Evolutionary conservation across 2,113 vertebrate genomes (phyloP), one percentile per base, ranked within the genome.

Genomic region (Spea multiplicata): DNA sequence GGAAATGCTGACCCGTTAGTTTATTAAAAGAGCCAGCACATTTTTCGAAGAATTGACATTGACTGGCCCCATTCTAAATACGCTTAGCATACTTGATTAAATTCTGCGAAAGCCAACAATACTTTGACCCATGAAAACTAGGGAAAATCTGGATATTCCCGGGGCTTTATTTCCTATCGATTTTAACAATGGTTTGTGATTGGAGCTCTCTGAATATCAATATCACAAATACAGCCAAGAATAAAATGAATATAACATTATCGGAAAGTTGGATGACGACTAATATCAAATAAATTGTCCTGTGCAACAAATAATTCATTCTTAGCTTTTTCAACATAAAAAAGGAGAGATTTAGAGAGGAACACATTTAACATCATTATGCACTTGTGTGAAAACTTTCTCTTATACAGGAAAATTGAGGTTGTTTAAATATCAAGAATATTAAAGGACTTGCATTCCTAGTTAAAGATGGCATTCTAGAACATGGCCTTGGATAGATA

Each of bases 401-500:
- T 57, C 55, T 59, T 8, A 8, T 5, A 13, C 5, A 59, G 55
- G 5, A 59, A 59, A 59, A 59, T 4, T 30, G 30, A 30, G 30
- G 30, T 30, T 30, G 30, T 30, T 30, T 30, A 30, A 30, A 30
- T 30, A 30, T 52, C 50, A 52, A 52, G 50, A 52, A 52, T 52
- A 52, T 12, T 59, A 59, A 59, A 59, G 6, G 55, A 59, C 10
- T 5, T 59, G 55, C 10, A 13, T 59, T 4, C 55, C 14, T 13
- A 59, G 6, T 70, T 70, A 50, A 50, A 50, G 10, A 70, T 70
- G 66, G 8, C 12, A 10, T 47, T 68, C 17, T 70, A 14, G 47
- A 16, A n/a, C 82, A 82, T 82, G 78, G 14, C 83, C 82, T 55
- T 48, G 4, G 6, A 66, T 81, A 84, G 85, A 91, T 88, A 85